These are phyloP conservation scores for Etheostoma spectabile DNA, from an alignment of 2,113 vertebrate species.

Conservation along the genomic window DNA sequence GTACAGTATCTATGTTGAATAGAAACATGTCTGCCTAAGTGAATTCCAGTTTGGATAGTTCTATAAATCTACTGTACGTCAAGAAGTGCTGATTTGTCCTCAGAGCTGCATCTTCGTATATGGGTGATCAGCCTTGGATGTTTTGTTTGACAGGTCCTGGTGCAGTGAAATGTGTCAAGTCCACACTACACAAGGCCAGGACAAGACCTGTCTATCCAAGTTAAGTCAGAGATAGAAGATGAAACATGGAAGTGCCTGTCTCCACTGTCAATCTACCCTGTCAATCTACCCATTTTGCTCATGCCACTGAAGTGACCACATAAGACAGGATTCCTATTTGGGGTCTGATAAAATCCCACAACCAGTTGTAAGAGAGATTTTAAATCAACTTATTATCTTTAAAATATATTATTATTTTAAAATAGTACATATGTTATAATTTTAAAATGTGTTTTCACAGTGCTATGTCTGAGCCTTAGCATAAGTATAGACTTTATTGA, in stretches of 20 bases:
- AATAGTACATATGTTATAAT: no score
- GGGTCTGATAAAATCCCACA: conserved; percentile 37
- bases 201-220: conserved; percentile 57
- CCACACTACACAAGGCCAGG: conserved; percentile 52
- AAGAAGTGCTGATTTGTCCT: conserved; percentile 29
- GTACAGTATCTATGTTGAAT: not conserved
- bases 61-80: conserved; percentile 14
- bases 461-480: conserved; percentile 22
- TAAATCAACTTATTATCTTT: conserved; percentile 7
- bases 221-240: conserved; percentile 47
- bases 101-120: conserved; percentile 15
- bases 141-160: conserved; percentile 58
- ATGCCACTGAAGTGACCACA: conserved; percentile 40
- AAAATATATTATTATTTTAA: no score
- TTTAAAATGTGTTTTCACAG: conserved; percentile 28
- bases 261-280: conserved; percentile 62
- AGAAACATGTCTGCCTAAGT: not conserved
- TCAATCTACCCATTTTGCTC: conserved; percentile 41
- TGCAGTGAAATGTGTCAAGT: conserved; percentile 61
- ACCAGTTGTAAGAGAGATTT: conserved; percentile 24
- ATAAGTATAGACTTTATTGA: conserved; percentile 34
- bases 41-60: not conserved
- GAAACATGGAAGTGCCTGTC: conserved; percentile 67
- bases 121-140: conserved; percentile 42
- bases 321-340: conserved; percentile 19